Conservation (phyloP, 2,888 invertebrate genomes). For the Phragmatobia fuliginosa region DNA sequence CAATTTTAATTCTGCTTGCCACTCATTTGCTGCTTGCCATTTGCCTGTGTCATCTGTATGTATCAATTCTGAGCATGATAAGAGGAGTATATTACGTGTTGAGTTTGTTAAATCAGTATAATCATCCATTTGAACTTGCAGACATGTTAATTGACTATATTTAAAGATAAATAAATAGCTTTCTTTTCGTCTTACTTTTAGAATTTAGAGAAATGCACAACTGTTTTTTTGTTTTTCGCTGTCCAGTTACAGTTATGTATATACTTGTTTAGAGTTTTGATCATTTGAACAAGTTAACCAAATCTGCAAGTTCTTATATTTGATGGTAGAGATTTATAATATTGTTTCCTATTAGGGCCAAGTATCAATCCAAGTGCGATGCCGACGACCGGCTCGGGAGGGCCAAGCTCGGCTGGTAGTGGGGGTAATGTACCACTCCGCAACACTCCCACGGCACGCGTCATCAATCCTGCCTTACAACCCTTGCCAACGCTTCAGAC, state of each 20-base stretch:
- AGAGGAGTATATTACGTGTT: constrained; percentile 24
- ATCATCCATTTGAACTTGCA: constrained; percentile 2
- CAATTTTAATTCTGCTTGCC: constrained; percentile 37
- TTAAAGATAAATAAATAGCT: not conserved
- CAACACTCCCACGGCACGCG: constrained; percentile 27
- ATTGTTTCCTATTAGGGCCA: constrained; percentile 30
- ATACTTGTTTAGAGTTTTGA: not conserved
- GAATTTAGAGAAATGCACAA: not conserved
- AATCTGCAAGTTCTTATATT: constrained; percentile 2
- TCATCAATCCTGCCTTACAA: constrained; percentile 30
- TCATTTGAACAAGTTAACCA: not conserved
- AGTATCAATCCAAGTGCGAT: constrained; percentile 41
- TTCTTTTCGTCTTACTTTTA: not conserved
- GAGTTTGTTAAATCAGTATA: not conserved
- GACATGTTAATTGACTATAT: constrained; percentile 1
- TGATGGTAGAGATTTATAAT: not conserved
- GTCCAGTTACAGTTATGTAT: too few relatives aligned
- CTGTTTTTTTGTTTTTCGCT: too few relatives aligned
- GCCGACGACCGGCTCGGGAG: constrained; percentile 33
- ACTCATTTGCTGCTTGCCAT: constrained; percentile 35
- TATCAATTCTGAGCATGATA: constrained; percentile 5
- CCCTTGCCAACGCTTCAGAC: constrained; percentile 39
- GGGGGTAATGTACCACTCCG: constrained; percentile 20
- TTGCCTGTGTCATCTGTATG: not conserved
- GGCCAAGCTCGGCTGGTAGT: constrained; percentile 31